Percentiles rank a stretch among this genome's conserved stretches.
Conservation (phyloP, 2,113 vertebrate species). For the Nycticryphes semicollaris region DNA sequence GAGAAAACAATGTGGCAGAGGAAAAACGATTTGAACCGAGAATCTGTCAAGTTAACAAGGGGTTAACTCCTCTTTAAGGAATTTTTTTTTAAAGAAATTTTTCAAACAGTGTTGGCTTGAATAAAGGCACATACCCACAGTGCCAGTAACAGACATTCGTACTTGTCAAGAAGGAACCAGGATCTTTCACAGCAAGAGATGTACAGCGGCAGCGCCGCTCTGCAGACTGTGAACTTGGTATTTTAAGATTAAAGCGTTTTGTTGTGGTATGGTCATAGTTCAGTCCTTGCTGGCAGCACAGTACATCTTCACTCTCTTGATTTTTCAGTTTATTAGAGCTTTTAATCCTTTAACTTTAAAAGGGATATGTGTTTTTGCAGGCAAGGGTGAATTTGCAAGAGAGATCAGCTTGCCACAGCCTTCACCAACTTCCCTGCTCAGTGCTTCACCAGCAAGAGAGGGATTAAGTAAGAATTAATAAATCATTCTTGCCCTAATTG, state of each 20-base stretch:
- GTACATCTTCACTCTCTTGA: neutral
- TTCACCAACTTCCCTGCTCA: neutral
- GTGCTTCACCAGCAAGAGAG: neutral
- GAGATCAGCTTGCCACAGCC: neutral
- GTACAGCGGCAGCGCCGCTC: neutral
- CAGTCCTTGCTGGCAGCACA: neutral
- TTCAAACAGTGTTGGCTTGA: neutral
- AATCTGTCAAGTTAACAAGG: neutral
- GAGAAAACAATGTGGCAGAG: neutral
- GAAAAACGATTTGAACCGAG: neutral
- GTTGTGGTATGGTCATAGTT: neutral
- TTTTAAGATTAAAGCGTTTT: neutral
- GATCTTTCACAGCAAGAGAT: neutral
- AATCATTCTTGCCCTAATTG: neutral
- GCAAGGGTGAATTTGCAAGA: neutral
- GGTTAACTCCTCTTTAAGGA: neutral
- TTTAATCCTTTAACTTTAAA: neutral
- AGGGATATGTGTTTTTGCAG: neutral
- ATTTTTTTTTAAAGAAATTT: neutral
- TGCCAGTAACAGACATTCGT: neutral
- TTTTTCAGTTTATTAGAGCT: neutral
- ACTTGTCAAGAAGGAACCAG: conserved; percentile 18
- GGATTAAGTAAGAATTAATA: neutral
- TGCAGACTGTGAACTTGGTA: neutral
- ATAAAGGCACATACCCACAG: neutral